phyloP scores from a whole-genome alignment of 2,797 vertebrate genomes.

The Poeciliopsis presidionis region DNA sequence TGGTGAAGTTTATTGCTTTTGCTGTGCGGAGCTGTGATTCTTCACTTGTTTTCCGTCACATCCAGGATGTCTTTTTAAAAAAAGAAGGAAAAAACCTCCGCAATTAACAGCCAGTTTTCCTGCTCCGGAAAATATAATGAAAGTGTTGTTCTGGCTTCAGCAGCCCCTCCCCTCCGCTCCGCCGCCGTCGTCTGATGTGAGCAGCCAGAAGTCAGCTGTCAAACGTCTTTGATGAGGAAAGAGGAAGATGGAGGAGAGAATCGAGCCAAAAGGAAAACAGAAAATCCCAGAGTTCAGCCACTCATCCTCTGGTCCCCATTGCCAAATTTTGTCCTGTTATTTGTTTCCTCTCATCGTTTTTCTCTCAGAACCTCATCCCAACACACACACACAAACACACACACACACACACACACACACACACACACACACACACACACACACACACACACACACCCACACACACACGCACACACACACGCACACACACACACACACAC shows the following conservation, averaged over 20 bases:
- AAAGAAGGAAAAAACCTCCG: background rate
- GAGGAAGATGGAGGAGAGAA: slow-evolving; percentile 19
- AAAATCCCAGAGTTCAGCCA: slow-evolving; percentile 63
- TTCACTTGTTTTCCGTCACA: background rate
- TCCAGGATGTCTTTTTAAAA: background rate
- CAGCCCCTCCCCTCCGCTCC: slow-evolving; percentile 55
- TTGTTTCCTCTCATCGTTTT: slow-evolving; percentile 50
- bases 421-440: slow-evolving; percentile 32
- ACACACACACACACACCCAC: slow-evolving; percentile 37
- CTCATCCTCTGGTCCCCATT: slow-evolving; percentile 52
- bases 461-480: slow-evolving; percentile 39
- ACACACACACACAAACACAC: slow-evolving; percentile 2
- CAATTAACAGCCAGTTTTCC: slow-evolving; percentile 3
- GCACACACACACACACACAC: slow-evolving; percentile 36
- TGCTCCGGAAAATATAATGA: slow-evolving; percentile 58
- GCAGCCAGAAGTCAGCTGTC: slow-evolving; percentile 80
- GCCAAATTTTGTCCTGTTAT: slow-evolving; percentile 45
- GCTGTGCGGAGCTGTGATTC: slow-evolving; percentile 13
- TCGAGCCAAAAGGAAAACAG: slow-evolving; percentile 30
- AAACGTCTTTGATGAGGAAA: slow-evolving; percentile 73
- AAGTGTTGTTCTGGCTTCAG: slow-evolving; percentile 61
- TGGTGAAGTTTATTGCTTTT: too few species aligned
- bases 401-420: slow-evolving; percentile 45
- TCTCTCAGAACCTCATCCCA: slow-evolving; percentile 43
- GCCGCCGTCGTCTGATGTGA: slow-evolving; percentile 68